A percentile compares a stretch with the other conserved stretches of the same genome.
Conservation (phyloP, 2,797 vertebrate genomes). For the Cyprinella venusta region DNA sequence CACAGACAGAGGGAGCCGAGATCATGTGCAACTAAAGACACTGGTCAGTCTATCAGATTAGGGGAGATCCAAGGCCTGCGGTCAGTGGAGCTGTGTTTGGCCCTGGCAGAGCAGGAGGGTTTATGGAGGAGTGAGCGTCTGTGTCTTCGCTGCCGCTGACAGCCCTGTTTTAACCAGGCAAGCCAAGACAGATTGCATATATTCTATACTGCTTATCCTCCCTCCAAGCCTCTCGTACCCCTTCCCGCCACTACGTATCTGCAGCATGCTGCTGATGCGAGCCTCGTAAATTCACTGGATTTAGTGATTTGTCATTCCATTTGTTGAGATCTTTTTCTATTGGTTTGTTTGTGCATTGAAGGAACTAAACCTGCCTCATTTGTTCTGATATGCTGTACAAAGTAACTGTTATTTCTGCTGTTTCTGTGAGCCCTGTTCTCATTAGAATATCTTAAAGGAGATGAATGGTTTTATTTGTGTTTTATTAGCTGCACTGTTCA, state of each 20-base stretch:
- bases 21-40: too few relatives aligned
- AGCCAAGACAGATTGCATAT: conserved; percentile 74
- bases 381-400: conserved; percentile 29
- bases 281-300: conserved; percentile 44
- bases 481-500: neutral
- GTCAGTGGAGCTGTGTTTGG: conserved; percentile 61
- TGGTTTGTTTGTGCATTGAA: conserved; percentile 33
- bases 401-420: neutral
- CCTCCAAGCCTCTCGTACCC: conserved; percentile 50
- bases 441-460: conserved; percentile 4
- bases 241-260: conserved; percentile 43
- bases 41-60: too few relatives aligned
- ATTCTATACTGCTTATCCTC: conserved; percentile 60
- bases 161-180: conserved; percentile 74
- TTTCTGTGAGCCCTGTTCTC: neutral
- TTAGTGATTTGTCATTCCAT: conserved; percentile 41
- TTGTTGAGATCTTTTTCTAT: conserved; percentile 45
- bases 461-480: neutral
- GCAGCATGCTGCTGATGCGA: conserved; percentile 37
- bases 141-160: conserved; percentile 72
- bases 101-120: conserved; percentile 62
- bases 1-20: too few relatives aligned
- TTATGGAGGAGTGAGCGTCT: conserved; percentile 67
- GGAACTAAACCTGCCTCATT: conserved; percentile 41
- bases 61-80: too few relatives aligned